Evolutionary conservation across 1,140 invertebrate species (phyloP), one percentile per base, ranked within the genome.

Genomic region (Steinernema feltiae): DNA sequence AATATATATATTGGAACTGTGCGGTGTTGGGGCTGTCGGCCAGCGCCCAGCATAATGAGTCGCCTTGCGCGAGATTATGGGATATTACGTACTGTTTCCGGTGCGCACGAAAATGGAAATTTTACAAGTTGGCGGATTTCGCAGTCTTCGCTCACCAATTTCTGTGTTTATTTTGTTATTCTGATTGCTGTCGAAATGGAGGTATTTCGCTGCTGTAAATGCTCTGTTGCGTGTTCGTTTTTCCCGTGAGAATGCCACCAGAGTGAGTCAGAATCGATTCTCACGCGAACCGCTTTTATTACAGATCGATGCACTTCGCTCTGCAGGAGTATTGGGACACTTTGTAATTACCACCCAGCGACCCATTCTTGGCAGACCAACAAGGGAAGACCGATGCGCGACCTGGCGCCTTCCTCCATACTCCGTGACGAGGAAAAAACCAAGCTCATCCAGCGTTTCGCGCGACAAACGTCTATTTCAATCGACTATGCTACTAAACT

Each of bases 41-140:
- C n/a, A n/a, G n/a, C n/a, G n/a, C n/a, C 72, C 27, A 73, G 46
- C 72, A 73, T 73, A 48, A 73, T 73, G 72, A 48, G 46, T 73
- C 24, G 30, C 35, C 30, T 73, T 18, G 35, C 35, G 35, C 35
- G 35, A 41, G 35, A 41, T 41, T 41, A 41, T 18, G 35, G 7
- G 35, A 41, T 41, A 41, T 41, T 41, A 41, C 18, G 35, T 41
- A 41, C 35, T 41, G 35, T 41, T 41, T 41, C 35, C 35, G 35
- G 35, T n/a, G n/a, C n/a, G n/a, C n/a, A n/a, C 35, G 18, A 41
- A 18, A 41, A 41, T 41, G 35, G 7, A 18, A 7, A 18, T 7
- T 41, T 7, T 41, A 18, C 35, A 7, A 7, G 35, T 41, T 41
- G 35, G 18, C 35, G 18, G 35, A 18, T 18, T 18, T 7, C 35